Conservation (phyloP, 1,140 invertebrate species). For the Pogonus chalceus region DNA sequence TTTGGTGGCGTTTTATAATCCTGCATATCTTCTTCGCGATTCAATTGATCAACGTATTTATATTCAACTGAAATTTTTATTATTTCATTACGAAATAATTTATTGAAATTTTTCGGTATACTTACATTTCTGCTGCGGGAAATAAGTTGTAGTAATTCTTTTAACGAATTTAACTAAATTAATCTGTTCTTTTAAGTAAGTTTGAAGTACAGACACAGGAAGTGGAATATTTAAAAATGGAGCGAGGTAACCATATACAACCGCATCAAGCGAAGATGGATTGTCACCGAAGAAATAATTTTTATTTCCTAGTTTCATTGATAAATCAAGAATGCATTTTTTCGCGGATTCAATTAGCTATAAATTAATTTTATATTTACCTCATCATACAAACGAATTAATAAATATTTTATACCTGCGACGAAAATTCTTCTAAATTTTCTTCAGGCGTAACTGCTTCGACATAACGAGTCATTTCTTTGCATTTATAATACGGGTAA, state of each 20-base stretch:
- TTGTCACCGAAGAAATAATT: neutral
- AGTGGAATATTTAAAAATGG: neutral
- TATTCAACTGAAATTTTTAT: neutral
- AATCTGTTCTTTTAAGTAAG: neutral
- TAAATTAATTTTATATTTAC: too few species aligned
- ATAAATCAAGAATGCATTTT: neutral
- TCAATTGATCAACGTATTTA: neutral
- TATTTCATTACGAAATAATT: neutral
- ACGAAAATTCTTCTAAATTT: neutral
- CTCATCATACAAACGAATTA: too few species aligned
- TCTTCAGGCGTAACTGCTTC: neutral
- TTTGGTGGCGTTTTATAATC: neutral
- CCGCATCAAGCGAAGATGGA: neutral
- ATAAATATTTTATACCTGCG: too few species aligned
- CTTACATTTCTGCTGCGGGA: neutral
- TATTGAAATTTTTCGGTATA: neutral
- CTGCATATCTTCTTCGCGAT: neutral
- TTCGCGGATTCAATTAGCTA: neutral
- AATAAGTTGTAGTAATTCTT: neutral
- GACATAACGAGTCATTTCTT: neutral
- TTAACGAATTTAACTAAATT: constrained; percentile 1
- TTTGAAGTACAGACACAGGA: neutral
- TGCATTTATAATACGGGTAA: neutral
- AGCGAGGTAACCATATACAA: neutral
- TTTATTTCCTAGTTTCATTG: neutral